A percentile compares a stretch with the other conserved stretches of the same genome.
These are phyloP conservation scores for Hoplodrina blanda DNA, from an alignment of 2,888 invertebrate species.

Conservation along the genomic window DNA sequence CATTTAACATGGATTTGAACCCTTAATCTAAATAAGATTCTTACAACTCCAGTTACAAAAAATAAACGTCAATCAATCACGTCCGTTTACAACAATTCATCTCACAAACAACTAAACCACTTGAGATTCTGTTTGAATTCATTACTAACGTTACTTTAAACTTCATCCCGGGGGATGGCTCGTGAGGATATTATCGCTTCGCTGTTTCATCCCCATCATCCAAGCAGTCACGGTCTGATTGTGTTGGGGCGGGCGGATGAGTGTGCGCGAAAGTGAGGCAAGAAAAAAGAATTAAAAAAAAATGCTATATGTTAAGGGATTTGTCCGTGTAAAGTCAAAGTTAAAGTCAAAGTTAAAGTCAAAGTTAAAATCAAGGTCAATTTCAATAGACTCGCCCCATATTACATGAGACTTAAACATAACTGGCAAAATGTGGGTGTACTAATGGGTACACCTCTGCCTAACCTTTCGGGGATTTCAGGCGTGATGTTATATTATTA, in stretches of 20 bases:
- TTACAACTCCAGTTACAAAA: not conserved
- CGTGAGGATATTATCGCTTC: slow-evolving; percentile 53
- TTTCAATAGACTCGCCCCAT: no score
- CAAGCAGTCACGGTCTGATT: slow-evolving; percentile 76
- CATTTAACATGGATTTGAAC: no score
- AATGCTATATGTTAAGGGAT: not conserved
- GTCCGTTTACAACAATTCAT: not conserved
- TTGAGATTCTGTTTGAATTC: slow-evolving; percentile 40
- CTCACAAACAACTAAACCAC: slow-evolving; percentile 39
- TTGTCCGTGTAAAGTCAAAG: no score
- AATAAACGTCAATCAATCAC: not conserved
- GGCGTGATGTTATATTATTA: no score
- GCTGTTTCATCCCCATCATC: slow-evolving; percentile 47
- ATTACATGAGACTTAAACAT: no score
- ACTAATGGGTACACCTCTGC: no score
- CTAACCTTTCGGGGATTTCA: no score
- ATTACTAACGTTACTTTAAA: slow-evolving; percentile 54
- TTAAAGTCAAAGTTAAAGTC: no score
- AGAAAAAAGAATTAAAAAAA: slow-evolving; percentile 9
- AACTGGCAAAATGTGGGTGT: no score
- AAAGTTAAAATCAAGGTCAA: no score
- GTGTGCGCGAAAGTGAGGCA: slow-evolving; percentile 18
- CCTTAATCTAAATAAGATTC: no score
- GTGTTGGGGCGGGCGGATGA: slow-evolving; percentile 68
- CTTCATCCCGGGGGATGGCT: slow-evolving; percentile 37